Base-by-base conservation (phyloP, 2,113 vertebrate genomes). In the Numida meleagris region DNA sequence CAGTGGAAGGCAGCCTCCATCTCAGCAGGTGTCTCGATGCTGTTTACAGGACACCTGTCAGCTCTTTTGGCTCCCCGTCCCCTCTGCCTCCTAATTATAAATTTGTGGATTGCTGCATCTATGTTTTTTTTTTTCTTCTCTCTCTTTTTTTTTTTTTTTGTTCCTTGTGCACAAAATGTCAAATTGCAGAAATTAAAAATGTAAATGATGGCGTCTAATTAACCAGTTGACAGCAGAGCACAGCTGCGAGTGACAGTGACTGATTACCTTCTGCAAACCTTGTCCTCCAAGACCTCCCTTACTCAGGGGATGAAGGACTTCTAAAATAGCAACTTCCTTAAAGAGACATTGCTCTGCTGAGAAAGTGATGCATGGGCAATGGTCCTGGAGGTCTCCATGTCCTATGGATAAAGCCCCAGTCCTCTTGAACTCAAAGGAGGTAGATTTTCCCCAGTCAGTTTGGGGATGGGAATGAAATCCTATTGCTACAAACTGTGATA, bases 201-300 rank as follows among this genome's bases (percentile, higher is more conserved):
- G 99, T 98, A 99, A 99, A 99, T 99, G 98, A 98, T 97, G 97
- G 97, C 24, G 95, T 97, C 98, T 99, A 99, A 99, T 99, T 99
- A 99, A 98, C 97, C 98, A 98, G 98, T 98, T 98, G 98, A 98
- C 98, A 98, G 98, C 96, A 95, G 98, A 97, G 97, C 98, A 98
- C 99, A 99, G 99, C 98, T 99, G 98, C 98, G 68, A 97, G 95
- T 98, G 99, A 99, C 98, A 99, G 97, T 99, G 99, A 99, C 98
- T 98, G 98, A 99, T 99, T 98, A 97, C 98, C 97, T 98, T 98
- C 98, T 82, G 92, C 97, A 96, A 97, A 96, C 96, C 93, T 97
- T 97, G 97, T 97, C 96, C 98, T 96, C 95, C 89, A 78, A 94
- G 96, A 96, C 97, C 96, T 73, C 34, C 68, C 71, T 94, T 94